phyloP scores from a whole-genome alignment of 2,888 invertebrate genomes.

The Celastrina argiolus region DNA sequence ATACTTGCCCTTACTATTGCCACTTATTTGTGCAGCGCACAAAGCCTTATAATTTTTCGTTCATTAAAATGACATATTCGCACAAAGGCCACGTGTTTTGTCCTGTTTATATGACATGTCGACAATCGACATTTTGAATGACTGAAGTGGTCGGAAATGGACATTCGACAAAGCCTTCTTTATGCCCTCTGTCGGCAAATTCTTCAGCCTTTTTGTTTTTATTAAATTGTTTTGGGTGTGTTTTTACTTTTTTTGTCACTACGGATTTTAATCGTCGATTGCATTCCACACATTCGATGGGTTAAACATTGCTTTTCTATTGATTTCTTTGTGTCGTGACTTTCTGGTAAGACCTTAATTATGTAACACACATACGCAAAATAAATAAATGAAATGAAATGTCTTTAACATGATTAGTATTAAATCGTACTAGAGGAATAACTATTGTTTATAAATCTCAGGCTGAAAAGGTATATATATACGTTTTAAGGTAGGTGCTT shows the following conservation, averaged over 20 bases:
- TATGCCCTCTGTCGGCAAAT: constrained; percentile 58
- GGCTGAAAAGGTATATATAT: too few species aligned
- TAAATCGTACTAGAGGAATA: too few species aligned
- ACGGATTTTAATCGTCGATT: background rate
- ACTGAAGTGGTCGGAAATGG: constrained; percentile 68
- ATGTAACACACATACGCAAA: too few species aligned
- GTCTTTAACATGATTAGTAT: too few species aligned
- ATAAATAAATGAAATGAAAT: too few species aligned
- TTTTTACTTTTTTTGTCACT: constrained; percentile 29
- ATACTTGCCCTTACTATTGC: background rate
- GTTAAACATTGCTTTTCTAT: background rate
- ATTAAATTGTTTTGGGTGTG: constrained; percentile 36
- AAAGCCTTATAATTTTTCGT: background rate
- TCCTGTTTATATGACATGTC: constrained; percentile 64
- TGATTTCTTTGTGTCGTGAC: too few species aligned
- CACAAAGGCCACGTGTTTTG: constrained; percentile 41
- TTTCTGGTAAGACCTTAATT: too few species aligned
- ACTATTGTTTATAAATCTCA: too few species aligned
- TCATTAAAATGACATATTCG: constrained; percentile 12
- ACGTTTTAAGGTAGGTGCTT: too few species aligned
- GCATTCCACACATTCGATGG: background rate
- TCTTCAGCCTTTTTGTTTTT: constrained; percentile 41
- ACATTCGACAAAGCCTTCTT: constrained; percentile 59
- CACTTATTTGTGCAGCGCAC: background rate
- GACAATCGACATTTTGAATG: constrained; percentile 44